Evolutionary conservation across 1,140 invertebrate genomes (phyloP).

Genomic region (Achatina immaculata): DNA sequence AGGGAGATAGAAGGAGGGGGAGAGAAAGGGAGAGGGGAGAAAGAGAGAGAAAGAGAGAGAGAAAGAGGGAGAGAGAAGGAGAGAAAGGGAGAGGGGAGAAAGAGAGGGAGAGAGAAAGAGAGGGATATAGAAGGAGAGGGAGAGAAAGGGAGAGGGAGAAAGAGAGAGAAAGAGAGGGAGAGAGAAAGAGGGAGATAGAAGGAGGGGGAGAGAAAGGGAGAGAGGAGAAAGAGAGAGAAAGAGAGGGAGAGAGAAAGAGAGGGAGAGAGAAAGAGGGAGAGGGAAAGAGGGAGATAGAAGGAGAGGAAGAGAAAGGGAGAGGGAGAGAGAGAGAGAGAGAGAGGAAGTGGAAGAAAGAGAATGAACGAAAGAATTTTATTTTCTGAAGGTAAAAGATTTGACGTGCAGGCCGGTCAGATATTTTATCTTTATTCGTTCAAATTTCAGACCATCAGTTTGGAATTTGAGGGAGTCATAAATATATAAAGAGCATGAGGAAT

Average conservation of each 20-base stretch:
- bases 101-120: not conserved
- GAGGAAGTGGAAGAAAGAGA: not conserved
- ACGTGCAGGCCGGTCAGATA: no score
- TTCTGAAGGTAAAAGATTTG: no score
- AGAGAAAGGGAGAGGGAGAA: not conserved
- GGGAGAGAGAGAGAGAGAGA: not conserved
- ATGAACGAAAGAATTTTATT: not conserved
- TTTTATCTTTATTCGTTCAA: no score
- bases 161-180: not conserved
- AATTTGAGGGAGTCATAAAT: no score
- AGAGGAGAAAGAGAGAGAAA: not conserved
- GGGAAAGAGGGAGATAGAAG: not conserved
- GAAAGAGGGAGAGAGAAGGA: not conserved
- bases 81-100: not conserved
- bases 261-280: not conserved
- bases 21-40: not conserved
- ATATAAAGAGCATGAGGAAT: no score
- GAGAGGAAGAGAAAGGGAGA: not conserved
- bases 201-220: not conserved
- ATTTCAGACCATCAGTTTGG: no score
- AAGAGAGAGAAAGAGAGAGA: not conserved
- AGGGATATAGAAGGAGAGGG: not conserved
- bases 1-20: not conserved
- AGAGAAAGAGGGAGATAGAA: not conserved
- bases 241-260: not conserved